Conservation (phyloP, 2,888 invertebrate species). For the Eupithecia abbreviata region DNA sequence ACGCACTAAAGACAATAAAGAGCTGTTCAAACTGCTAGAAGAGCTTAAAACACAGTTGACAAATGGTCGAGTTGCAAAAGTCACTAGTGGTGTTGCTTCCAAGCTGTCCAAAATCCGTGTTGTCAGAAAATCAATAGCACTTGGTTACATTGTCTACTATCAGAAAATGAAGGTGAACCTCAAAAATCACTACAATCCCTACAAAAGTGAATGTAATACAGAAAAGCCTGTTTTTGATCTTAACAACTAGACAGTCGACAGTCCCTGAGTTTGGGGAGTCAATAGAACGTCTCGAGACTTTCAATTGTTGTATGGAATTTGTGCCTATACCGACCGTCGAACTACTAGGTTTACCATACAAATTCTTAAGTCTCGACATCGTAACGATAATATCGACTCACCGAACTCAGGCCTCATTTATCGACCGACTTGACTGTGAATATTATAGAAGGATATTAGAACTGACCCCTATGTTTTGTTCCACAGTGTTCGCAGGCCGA, state of each 20-base stretch:
- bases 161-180: constrained; percentile 99
- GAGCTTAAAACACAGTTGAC: constrained; percentile 98
- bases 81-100: constrained; percentile 99
- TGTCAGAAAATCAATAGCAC: constrained; percentile 98
- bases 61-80: constrained; percentile 97
- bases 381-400: neutral
- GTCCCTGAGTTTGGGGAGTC: too few relatives aligned
- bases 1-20: constrained; percentile 98
- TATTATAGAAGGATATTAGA: neutral
- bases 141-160: constrained; percentile 99
- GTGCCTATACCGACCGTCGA: too few relatives aligned
- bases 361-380: neutral
- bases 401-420: neutral
- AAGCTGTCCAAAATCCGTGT: constrained; percentile 99
- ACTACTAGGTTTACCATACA: neutral
- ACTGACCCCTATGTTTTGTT: neutral
- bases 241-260: too few relatives aligned
- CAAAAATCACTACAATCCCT: constrained; percentile 96
- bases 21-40: constrained; percentile 97
- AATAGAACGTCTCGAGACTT: neutral
- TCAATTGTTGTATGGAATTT: neutral
- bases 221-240: too few relatives aligned
- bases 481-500: constrained; percentile 57
- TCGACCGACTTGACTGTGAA: neutral
- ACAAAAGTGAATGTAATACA: too few relatives aligned